A percentile compares a stretch with the other conserved stretches of the same genome.
These are phyloP conservation scores for Papilio gigon DNA, from an alignment of 2,888 invertebrate genomes.

Conservation along the genomic window DNA sequence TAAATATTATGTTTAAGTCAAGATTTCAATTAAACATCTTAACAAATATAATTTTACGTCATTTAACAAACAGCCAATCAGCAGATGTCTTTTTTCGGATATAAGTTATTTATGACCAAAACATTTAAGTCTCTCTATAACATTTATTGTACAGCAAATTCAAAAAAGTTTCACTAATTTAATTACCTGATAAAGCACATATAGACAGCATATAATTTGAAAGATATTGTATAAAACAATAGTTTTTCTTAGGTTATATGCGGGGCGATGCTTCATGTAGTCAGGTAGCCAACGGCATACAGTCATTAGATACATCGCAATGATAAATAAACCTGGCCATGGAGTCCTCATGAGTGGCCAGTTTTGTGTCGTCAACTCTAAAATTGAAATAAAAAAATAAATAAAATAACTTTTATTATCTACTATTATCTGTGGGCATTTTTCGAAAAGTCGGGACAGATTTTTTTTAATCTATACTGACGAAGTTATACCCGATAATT, in stretches of 20 bases:
- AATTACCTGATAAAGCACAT: conserved; percentile 83
- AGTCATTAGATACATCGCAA: conserved; percentile 84
- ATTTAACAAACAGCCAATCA: too few species aligned
- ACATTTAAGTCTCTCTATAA: too few species aligned
- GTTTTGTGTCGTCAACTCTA: conserved; percentile 85
- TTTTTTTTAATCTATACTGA: too few species aligned
- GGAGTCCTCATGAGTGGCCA: conserved; percentile 88
- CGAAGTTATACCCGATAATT: too few species aligned
- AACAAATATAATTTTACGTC: too few species aligned
- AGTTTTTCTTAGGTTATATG: conserved; percentile 84
- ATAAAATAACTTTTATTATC: too few species aligned
- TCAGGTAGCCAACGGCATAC: conserved; percentile 86
- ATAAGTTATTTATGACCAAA: background rate
- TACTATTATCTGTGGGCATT: too few species aligned
- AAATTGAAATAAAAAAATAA: conserved; percentile 41
- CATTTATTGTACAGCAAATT: too few species aligned
- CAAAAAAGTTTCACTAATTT: conserved; percentile 10
- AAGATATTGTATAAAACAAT: conserved; percentile 86
- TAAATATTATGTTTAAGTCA: too few species aligned
- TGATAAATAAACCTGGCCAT: conserved; percentile 83
- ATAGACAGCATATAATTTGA: conserved; percentile 85
- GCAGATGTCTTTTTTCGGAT: background rate
- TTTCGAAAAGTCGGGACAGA: too few species aligned
- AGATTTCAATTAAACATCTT: too few species aligned
- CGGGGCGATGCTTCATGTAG: conserved; percentile 85